Conservation (phyloP, 1,140 invertebrate species). For the Dreissena polymorpha region DNA sequence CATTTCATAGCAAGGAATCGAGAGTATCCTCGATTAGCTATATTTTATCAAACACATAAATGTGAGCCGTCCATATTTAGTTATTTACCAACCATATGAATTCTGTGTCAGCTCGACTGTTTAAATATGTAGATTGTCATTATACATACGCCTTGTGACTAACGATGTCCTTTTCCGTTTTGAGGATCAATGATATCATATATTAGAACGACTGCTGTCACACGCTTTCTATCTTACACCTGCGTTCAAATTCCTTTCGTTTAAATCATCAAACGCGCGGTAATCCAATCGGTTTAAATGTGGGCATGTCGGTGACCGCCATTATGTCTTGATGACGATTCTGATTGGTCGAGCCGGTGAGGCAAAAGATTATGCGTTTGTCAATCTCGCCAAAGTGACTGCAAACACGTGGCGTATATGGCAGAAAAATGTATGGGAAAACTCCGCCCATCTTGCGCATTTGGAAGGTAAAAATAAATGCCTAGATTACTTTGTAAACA, state of each 20-base stretch:
- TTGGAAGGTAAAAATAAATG: conserved; percentile 50
- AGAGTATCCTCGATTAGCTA: too few relatives aligned
- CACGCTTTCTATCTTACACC: conserved; percentile 11
- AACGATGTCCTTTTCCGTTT: too few relatives aligned
- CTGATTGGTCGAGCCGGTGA: conserved; percentile 35
- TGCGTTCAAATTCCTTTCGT: conserved; percentile 1
- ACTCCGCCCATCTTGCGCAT: conserved; percentile 51
- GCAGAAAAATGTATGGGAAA: conserved; percentile 49
- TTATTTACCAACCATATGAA: too few relatives aligned
- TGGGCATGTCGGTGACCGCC: not conserved
- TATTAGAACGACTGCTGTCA: too few relatives aligned
- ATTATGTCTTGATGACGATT: conserved; percentile 12
- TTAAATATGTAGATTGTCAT: too few relatives aligned
- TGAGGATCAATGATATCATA: too few relatives aligned
- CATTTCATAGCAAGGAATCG: too few relatives aligned
- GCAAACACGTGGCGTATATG: conserved; percentile 44
- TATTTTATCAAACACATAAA: too few relatives aligned
- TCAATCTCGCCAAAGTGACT: conserved; percentile 51
- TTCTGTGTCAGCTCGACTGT: too few relatives aligned
- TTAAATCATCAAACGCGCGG: not conserved
- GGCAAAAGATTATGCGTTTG: conserved; percentile 34
- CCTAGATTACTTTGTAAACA: conserved; percentile 53
- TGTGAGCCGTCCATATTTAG: too few relatives aligned
- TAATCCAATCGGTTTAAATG: conserved; percentile 39
- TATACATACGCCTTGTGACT: too few relatives aligned